Evolutionary conservation across 2,888 invertebrate species (phyloP).

Genomic region (Synergus umbraculus): DNA sequence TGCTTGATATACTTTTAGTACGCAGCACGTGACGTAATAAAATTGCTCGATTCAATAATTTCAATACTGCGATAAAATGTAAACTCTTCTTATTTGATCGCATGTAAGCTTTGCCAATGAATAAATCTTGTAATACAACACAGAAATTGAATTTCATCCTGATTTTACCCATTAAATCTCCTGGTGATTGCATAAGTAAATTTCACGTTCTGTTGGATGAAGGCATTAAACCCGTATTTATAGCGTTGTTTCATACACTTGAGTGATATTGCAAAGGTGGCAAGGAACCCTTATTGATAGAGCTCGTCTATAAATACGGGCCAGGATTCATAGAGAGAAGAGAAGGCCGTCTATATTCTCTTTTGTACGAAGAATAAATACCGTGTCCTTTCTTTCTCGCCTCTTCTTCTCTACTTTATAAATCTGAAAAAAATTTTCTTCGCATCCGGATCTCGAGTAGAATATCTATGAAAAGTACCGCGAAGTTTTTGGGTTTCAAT

Average conservation of each 20-base stretch:
- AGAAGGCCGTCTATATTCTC: background rate
- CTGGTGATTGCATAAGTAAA: constrained; percentile 15
- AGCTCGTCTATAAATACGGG: constrained; percentile 29
- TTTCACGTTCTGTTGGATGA: background rate
- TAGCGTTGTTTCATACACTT: background rate
- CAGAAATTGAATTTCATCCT: background rate
- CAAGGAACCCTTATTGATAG: constrained; percentile 33
- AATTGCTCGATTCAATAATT: no score
- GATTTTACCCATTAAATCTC: background rate
- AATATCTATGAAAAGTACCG: background rate
- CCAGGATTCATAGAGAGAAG: background rate
- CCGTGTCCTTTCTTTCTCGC: background rate
- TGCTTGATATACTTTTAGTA: background rate
- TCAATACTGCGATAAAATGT: background rate
- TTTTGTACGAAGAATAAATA: background rate
- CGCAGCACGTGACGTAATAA: no score
- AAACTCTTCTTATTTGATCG: no score
- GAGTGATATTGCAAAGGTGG: constrained; percentile 5
- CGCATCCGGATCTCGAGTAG: background rate
- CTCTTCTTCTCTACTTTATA: background rate
- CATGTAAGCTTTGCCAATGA: background rate
- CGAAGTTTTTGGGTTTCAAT: constrained; percentile 7
- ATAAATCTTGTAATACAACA: background rate
- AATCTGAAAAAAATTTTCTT: background rate
- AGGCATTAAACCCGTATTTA: constrained; percentile 21